Base-by-base conservation (phyloP, 2,113 vertebrate genomes). In the Entelurus aequoreus region DNA sequence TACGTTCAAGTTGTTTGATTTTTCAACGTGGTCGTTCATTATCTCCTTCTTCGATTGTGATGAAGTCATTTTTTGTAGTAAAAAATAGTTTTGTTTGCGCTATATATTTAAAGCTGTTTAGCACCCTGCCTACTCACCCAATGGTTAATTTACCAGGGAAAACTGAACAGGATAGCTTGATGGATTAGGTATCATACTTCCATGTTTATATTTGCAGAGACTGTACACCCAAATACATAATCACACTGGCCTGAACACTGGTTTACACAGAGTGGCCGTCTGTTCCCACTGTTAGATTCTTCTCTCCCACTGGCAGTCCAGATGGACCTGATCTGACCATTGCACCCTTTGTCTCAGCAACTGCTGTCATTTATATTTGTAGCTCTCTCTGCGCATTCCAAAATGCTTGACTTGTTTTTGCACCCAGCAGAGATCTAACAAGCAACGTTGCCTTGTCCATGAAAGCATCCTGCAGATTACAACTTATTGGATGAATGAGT, bases 291-390 rank as follows among this genome's bases (percentile, higher is more conserved):
- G 74, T 74, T 63, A 61, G 69, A 48, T 63, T 61, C 72, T 68
- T 54, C 8, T 52, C 72, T 81, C 79, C 77, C 64, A 77, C 81
- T 60, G 37, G 78, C 62, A 48, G 19, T 69, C 84, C 86, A 86
- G 84, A 84, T 88, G 84, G 84, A 68, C 64, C 36, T 3, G 28
- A 67, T 64, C 68, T 75, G 63, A 36, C 53, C 58, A 6, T 64
- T 60, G 48, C 66, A 61, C 71, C 72, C 63, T 82, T 54, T 37
- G 57, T 52, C 63, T 54, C 65, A 64, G 65, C 6, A 51, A 50
- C 68, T 11, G n/a, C 10, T 7, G 42, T 46, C 42, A 9, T 8
- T n/a, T 10, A 6, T 10, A n/a, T 16, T 37, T 37, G 42, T 11
- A 5, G 35, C 35, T n/a, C 8, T 36, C 7, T 8, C 6, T 38